Base-by-base conservation (phyloP, 2,888 invertebrate genomes). In the Calliphora vomitoria region DNA sequence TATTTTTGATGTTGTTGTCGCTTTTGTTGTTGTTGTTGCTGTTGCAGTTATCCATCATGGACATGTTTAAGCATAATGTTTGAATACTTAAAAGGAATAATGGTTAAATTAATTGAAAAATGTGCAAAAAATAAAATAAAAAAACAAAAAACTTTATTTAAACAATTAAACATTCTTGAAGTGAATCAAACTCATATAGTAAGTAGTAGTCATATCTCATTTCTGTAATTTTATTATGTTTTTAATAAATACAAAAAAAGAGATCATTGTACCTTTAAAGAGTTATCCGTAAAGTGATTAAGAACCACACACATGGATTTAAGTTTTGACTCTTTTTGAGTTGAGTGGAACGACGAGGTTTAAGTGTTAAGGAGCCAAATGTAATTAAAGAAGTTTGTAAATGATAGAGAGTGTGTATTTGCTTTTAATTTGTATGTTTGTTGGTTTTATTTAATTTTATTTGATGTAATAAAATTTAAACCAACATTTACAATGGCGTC, bases 401-500 rank as follows among this genome's bases (percentile, higher is more conserved):
- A 72, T 78, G 72, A 60, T 64, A 13, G 25, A 66, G 55, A 20
- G 25, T 60, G 13, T 25, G 20, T 25, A 35, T 72, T 79, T 15
- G 18, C 20, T 72, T 44, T 79, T 60, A 41, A 60, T 69, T 53
- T 75, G 25, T 25, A 25, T 25, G 41, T n/a, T 62, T 62, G 53
- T 15, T 64, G 35, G 8, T 68, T 74, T 74, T 58, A 41, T 66
- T 75, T 82, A n/a, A 25, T 74, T 85, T 87, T 64, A 85, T 85
- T 85, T 79, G 58, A 64, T 79, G 82, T 66, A 82, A 87, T 87
- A 87, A 87, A 82, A 85, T 66, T 85, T 31, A 82, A 79, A 68
- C 50, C 47, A 85, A 79, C 69, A 79, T 74, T 85, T 79, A 85
- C 82, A 85, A 78, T 85, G 87, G 87, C 87, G 87, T 87, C 87